Percentiles rank a stretch among this genome's conserved stretches.
Evolutionary conservation across 2,113 vertebrate genomes (phyloP).

Genomic region (Peromyscus maniculatus): DNA sequence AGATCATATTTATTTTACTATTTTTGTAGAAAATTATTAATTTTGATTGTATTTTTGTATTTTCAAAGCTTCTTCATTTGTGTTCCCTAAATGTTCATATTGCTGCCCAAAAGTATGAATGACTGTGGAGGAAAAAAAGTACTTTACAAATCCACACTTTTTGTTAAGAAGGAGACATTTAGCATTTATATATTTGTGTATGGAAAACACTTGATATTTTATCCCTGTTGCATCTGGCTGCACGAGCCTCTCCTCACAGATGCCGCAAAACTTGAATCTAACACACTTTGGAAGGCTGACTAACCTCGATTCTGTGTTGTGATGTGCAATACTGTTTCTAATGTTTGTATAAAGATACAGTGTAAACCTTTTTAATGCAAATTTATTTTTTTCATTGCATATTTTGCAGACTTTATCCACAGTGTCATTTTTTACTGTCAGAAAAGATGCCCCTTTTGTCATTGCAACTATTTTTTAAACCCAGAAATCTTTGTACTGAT

Average conservation of each 20-base stretch:
- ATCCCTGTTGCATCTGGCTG: constrained; percentile 97
- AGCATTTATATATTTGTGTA: constrained; percentile 98
- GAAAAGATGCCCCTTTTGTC: constrained; percentile 99
- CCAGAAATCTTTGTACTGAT: constrained; percentile 99
- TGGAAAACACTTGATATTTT: constrained; percentile 99
- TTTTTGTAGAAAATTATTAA: constrained; percentile 99
- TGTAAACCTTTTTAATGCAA: constrained; percentile 99
- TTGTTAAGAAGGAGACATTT: constrained; percentile 97
- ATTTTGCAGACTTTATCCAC: constrained; percentile 99
- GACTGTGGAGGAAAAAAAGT: constrained; percentile 91
- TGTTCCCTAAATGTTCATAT: constrained; percentile 92
- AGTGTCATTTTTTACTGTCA: constrained; percentile 99
- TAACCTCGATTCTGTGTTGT: constrained; percentile 99
- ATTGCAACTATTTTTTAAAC: constrained; percentile 99
- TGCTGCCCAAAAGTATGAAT: constrained; percentile 93
- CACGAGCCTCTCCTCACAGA: constrained; percentile 96
- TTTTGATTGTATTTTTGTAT: constrained; percentile 99
- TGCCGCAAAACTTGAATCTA: constrained; percentile 99
- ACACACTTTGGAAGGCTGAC: constrained; percentile 99
- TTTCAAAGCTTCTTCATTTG: constrained; percentile 94
- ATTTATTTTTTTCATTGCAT: constrained; percentile 99
- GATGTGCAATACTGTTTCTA: constrained; percentile 99
- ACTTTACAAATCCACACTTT: constrained; percentile 93
- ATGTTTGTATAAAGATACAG: constrained; percentile 99
- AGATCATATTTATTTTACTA: constrained; percentile 99